These are phyloP conservation scores for Eidolon dupreanum DNA, from an alignment of 2,797 vertebrate genomes.

Conservation along the genomic window DNA sequence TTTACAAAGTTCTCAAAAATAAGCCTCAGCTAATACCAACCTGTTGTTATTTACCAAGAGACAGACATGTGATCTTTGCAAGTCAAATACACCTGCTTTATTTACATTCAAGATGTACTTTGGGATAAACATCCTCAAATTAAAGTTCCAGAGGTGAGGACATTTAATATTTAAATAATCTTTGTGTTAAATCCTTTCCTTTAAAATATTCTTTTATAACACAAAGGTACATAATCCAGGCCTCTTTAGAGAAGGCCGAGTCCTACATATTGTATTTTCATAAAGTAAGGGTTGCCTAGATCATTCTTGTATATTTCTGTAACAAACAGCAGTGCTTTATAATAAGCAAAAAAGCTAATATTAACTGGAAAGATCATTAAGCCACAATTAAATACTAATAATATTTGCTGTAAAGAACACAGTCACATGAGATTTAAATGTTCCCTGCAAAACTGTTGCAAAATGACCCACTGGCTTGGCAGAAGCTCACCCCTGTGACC, in stretches of 20 bases:
- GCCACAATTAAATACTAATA: constrained; percentile 33
- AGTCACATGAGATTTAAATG: constrained; percentile 21
- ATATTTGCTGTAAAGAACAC: constrained; percentile 22
- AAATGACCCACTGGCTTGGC: neutral
- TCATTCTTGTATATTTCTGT: neutral
- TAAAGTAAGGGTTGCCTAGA: neutral
- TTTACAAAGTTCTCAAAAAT: constrained; percentile 5
- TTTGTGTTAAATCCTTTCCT: neutral
- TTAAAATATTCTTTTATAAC: neutral
- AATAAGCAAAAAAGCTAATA: constrained; percentile 59
- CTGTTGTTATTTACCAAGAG: neutral
- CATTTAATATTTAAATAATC: neutral
- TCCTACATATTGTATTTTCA: neutral
- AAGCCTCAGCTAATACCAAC: neutral
- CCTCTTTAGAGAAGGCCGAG: neutral
- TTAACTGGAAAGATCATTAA: constrained; percentile 57
- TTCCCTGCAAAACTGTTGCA: constrained; percentile 30
- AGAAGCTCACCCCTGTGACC: neutral
- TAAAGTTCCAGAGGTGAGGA: neutral
- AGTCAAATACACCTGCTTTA: neutral
- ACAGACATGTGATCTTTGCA: neutral
- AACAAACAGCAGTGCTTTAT: constrained; percentile 30
- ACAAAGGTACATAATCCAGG: neutral
- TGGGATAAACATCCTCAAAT: constrained; percentile 12
- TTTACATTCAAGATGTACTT: neutral